Conservation (phyloP, 2,113 vertebrate genomes). For the Pheucticus melanocephalus region DNA sequence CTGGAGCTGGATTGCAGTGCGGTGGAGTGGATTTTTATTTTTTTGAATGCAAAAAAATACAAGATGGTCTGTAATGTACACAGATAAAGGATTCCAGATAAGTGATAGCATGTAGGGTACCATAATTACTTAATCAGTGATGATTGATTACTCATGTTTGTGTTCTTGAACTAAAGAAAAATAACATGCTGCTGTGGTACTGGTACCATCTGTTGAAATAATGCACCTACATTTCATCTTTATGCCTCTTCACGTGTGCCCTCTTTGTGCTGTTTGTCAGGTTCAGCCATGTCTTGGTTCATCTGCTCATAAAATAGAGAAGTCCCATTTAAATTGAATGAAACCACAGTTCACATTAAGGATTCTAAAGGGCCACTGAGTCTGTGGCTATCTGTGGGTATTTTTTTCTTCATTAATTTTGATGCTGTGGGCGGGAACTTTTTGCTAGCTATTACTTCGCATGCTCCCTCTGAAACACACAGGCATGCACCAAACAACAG, state of each 20-base stretch:
- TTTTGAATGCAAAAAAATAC: conserved; percentile 20
- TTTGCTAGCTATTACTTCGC: background rate
- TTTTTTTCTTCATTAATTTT: background rate
- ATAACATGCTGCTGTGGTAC: conserved; percentile 64
- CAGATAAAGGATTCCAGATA: conserved; percentile 59
- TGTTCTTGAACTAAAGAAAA: conserved; percentile 74
- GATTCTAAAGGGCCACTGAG: conserved; percentile 46
- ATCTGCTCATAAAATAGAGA: conserved; percentile 10
- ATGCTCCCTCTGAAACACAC: background rate
- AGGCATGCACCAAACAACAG: background rate
- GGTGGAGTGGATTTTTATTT: background rate
- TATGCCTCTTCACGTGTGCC: conserved; percentile 45
- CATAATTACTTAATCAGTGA: conserved; percentile 79
- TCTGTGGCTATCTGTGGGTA: background rate
- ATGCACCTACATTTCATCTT: conserved; percentile 66
- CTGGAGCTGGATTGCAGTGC: conserved; percentile 13
- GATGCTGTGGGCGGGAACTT: background rate
- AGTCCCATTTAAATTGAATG: conserved; percentile 57
- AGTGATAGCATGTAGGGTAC: conserved; percentile 67
- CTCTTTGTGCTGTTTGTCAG: conserved; percentile 17
- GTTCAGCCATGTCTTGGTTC: conserved; percentile 35
- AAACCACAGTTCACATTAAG: conserved; percentile 22
- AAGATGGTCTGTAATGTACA: background rate
- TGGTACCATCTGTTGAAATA: conserved; percentile 79
- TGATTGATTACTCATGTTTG: conserved; percentile 77